Evolutionary conservation across 2,888 invertebrate genomes (phyloP).

Genomic region (Epistrophe grossulariae): DNA sequence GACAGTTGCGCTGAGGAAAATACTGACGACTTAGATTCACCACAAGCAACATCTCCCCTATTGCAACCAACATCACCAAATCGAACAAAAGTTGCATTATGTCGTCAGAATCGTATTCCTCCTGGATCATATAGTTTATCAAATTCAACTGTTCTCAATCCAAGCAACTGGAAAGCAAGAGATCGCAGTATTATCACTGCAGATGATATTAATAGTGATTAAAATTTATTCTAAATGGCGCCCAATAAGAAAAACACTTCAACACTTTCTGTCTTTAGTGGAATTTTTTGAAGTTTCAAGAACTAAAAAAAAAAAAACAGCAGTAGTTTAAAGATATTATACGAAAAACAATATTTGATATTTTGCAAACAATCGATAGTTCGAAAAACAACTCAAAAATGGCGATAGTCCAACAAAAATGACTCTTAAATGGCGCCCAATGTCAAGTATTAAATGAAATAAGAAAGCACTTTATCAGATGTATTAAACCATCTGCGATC

Average conservation of each 20-base stretch:
- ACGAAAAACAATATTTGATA: not conserved
- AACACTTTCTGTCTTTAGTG: not conserved
- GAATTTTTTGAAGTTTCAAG: conserved; percentile 51
- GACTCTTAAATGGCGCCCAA: conserved; percentile 45
- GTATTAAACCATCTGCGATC: not conserved
- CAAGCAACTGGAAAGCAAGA: conserved; percentile 79
- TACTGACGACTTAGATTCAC: conserved; percentile 87
- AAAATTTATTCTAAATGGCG: conserved; percentile 41
- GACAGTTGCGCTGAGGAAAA: conserved; percentile 85
- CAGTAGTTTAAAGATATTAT: not conserved
- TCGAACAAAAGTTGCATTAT: conserved; percentile 78
- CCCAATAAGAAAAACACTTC: not conserved
- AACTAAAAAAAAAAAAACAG: not conserved
- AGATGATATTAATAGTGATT: conserved; percentile 79
- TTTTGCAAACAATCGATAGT: not conserved
- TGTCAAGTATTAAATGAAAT: not conserved
- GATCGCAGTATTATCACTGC: conserved; percentile 78
- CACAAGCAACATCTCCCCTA: conserved; percentile 88
- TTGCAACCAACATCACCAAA: conserved; percentile 78
- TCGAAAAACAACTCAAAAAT: not conserved
- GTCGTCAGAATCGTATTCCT: conserved; percentile 79
- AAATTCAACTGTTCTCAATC: conserved; percentile 77
- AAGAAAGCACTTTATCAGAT: not conserved
- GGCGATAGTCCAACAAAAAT: not conserved
- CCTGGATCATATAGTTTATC: conserved; percentile 78